Conservation (phyloP, 2,888 invertebrate species). For the Allophyes oxyacanthae region DNA sequence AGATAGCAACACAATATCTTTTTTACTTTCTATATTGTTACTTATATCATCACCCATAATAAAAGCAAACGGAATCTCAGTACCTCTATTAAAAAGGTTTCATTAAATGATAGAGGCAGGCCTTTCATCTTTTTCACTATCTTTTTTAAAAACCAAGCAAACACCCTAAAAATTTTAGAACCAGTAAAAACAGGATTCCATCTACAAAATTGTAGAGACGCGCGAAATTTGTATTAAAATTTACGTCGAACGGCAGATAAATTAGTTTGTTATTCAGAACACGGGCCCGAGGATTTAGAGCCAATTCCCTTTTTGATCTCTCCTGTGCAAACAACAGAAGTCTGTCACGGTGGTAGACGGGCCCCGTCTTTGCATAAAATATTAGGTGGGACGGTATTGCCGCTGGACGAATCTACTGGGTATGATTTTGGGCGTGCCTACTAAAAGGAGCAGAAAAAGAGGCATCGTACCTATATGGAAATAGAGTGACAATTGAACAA, state of each 20-base stretch:
- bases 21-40: slow-evolving; percentile 7
- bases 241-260: slow-evolving; percentile 71
- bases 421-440: slow-evolving; percentile 13
- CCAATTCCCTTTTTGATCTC: slow-evolving; percentile 87
- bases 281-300: slow-evolving; percentile 80
- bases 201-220: slow-evolving; percentile 30
- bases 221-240: slow-evolving; percentile 71
- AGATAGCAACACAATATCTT: slow-evolving; percentile 1
- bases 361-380: slow-evolving; percentile 85
- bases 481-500: too few species aligned
- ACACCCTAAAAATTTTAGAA: slow-evolving; percentile 6
- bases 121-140: background rate
- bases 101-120: slow-evolving; percentile 17
- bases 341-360: slow-evolving; percentile 75
- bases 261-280: slow-evolving; percentile 85
- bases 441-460: background rate
- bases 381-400: slow-evolving; percentile 65
- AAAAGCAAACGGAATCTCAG: too few species aligned
- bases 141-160: slow-evolving; percentile 16
- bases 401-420: slow-evolving; percentile 20
- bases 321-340: slow-evolving; percentile 82
- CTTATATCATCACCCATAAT: background rate
- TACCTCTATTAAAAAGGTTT: slow-evolving; percentile 21
- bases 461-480: too few species aligned
- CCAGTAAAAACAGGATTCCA: slow-evolving; percentile 19